A percentile compares a stretch with the other conserved stretches of the same genome.
phyloP scores from a whole-genome alignment of 2,797 vertebrate species.

The Spinibarbus caldwelli region DNA sequence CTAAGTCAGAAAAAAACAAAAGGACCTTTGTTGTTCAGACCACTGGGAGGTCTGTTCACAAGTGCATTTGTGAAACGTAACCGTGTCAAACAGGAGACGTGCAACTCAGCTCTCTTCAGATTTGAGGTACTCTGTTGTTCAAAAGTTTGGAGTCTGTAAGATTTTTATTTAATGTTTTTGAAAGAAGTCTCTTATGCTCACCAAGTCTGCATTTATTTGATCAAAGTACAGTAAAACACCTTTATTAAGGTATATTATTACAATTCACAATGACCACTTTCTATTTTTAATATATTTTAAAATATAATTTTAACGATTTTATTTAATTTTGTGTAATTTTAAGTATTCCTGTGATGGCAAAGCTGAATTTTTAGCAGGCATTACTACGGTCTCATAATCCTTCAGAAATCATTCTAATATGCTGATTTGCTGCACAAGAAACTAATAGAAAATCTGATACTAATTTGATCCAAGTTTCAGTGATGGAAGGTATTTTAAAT shows the following conservation, averaged over 20 bases:
- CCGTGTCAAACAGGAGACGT: neutral
- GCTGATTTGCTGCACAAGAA: neutral
- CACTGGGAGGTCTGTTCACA: neutral
- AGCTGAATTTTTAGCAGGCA: neutral
- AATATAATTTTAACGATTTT: too few relatives aligned
- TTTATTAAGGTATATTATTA: neutral
- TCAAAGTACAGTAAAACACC: neutral
- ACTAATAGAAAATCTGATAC: neutral
- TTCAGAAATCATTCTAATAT: too few relatives aligned
- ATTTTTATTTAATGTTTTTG: neutral
- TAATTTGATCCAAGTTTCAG: neutral
- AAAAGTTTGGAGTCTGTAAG: neutral
- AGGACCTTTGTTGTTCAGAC: neutral
- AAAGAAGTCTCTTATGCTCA: neutral
- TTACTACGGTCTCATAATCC: too few relatives aligned
- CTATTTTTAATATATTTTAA: neutral
- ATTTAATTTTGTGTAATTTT: neutral
- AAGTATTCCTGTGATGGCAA: too few relatives aligned
- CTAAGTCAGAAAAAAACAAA: constrained; percentile 18
- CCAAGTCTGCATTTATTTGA: neutral
- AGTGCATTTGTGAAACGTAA: neutral
- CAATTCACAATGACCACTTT: neutral
- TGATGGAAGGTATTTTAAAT: too few relatives aligned
- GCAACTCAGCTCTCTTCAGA: neutral
- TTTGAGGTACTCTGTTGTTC: neutral